These are phyloP conservation scores for Graphium colonna DNA, from an alignment of 2,888 invertebrate genomes.

Conservation along the genomic window DNA sequence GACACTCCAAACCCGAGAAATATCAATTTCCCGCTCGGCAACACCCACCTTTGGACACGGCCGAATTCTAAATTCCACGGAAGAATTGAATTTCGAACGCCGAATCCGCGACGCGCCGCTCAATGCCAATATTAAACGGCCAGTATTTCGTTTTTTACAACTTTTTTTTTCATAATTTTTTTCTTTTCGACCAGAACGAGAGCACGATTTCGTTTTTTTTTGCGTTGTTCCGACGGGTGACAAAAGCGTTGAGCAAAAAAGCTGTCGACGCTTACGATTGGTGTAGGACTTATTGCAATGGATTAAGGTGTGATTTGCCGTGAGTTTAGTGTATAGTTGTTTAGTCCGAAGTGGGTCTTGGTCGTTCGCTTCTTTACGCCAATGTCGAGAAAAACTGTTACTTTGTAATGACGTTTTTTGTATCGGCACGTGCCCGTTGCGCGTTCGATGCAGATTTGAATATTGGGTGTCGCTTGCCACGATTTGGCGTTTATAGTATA, in stretches of 20 bases:
- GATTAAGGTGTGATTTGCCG: conserved; percentile 41
- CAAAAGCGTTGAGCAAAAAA: conserved; percentile 38
- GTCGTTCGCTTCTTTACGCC: conserved; percentile 55
- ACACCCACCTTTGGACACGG: conserved; percentile 26
- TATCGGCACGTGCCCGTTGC: conserved; percentile 56
- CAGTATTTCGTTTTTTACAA: background rate
- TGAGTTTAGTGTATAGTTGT: conserved; percentile 24
- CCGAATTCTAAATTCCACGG: conserved; percentile 46
- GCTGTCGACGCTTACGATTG: conserved; percentile 26
- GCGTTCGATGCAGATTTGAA: conserved; percentile 44
- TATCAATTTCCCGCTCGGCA: conserved; percentile 36
- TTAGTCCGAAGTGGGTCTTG: conserved; percentile 59
- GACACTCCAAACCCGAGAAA: conserved; percentile 28
- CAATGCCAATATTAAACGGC: conserved; percentile 74
- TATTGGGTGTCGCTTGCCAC: conserved; percentile 26
- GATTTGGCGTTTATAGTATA: conserved; percentile 4
- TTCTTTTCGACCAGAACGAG: conserved; percentile 32
- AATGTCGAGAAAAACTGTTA: conserved; percentile 53
- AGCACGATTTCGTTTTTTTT: conserved; percentile 75
- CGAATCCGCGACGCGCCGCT: conserved; percentile 54
- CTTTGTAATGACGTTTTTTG: conserved; percentile 53
- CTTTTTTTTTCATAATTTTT: conserved; percentile 38
- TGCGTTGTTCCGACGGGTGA: conserved; percentile 32
- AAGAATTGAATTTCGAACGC: conserved; percentile 61
- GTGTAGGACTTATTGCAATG: conserved; percentile 34